These are phyloP conservation scores for Enteromius radiatus DNA, from an alignment of 2,797 vertebrate genomes.

Conservation along the genomic window DNA sequence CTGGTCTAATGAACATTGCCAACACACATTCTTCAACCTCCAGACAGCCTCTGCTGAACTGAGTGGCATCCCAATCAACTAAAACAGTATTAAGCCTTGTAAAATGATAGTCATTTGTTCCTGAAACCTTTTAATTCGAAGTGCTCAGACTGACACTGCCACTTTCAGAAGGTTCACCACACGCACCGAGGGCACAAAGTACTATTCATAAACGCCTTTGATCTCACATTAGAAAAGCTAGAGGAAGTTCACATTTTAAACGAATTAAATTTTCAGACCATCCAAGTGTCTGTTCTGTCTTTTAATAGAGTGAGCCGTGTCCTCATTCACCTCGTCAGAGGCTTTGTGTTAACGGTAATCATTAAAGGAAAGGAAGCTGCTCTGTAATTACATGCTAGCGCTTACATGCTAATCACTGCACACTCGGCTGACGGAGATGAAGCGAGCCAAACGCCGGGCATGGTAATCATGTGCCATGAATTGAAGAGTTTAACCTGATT, in stretches of 20 bases:
- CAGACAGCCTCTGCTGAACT: slow-evolving; percentile 24
- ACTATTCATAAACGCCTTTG: slow-evolving; percentile 66
- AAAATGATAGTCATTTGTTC: slow-evolving; percentile 64
- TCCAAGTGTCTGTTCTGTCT: slow-evolving; percentile 61
- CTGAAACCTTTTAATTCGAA: slow-evolving; percentile 64
- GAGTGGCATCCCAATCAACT: slow-evolving; percentile 60
- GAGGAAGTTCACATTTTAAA: slow-evolving; percentile 64
- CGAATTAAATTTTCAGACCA: slow-evolving; percentile 66
- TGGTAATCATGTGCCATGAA: slow-evolving; percentile 35
- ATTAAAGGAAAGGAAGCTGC: slow-evolving; percentile 65
- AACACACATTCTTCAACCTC: slow-evolving; percentile 46
- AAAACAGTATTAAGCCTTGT: slow-evolving; percentile 58
- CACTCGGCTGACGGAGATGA: slow-evolving; percentile 47
- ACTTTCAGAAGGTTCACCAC: slow-evolving; percentile 62
- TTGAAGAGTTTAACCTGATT: slow-evolving; percentile 52
- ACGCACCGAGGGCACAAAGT: slow-evolving; percentile 58
- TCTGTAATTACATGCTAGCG: slow-evolving; percentile 66
- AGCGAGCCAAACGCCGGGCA: slow-evolving; percentile 40
- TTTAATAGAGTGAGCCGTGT: slow-evolving; percentile 65
- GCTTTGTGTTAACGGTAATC: slow-evolving; percentile 68
- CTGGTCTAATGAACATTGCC: slow-evolving; percentile 46
- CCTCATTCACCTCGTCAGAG: slow-evolving; percentile 62
- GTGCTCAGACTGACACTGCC: slow-evolving; percentile 61
- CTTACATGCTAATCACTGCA: slow-evolving; percentile 64
- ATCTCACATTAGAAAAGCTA: slow-evolving; percentile 66